These are phyloP conservation scores for Acanthosepion pharaonis DNA, from an alignment of 2,888 invertebrate genomes.

Conservation along the genomic window DNA sequence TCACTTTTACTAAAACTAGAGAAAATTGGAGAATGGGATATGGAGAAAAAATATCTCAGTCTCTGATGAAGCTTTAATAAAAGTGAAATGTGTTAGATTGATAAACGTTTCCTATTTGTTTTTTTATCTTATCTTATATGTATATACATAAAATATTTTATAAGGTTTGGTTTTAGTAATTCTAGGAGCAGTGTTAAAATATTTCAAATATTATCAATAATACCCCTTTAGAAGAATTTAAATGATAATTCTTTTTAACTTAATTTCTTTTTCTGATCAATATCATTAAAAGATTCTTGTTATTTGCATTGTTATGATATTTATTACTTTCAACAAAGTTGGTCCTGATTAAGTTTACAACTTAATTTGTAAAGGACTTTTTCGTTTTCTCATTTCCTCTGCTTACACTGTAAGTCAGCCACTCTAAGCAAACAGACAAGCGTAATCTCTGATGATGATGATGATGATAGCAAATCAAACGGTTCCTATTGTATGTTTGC, in stretches of 20 bases:
- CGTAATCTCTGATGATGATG: not conserved
- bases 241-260: not conserved
- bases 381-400: not conserved
- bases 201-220: not conserved
- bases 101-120: no score
- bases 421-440: not conserved
- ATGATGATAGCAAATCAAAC: conserved; percentile 33
- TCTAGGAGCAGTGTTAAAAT: not conserved
- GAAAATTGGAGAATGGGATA: no score
- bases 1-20: no score
- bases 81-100: no score
- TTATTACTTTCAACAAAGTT: not conserved
- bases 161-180: no score
- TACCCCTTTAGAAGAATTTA: not conserved
- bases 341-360: no score
- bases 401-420: not conserved
- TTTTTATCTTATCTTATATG: no score
- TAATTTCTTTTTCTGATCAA: no score
- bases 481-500: conserved; percentile 3
- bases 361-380: not conserved
- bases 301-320: not conserved
- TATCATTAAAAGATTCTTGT: no score
- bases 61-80: no score
- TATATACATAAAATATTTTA: no score
- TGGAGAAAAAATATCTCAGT: no score